Evolutionary conservation across 2,888 invertebrate species (phyloP), one percentile per base, ranked within the genome.

Genomic region (Acanthosepion pharaonis): DNA sequence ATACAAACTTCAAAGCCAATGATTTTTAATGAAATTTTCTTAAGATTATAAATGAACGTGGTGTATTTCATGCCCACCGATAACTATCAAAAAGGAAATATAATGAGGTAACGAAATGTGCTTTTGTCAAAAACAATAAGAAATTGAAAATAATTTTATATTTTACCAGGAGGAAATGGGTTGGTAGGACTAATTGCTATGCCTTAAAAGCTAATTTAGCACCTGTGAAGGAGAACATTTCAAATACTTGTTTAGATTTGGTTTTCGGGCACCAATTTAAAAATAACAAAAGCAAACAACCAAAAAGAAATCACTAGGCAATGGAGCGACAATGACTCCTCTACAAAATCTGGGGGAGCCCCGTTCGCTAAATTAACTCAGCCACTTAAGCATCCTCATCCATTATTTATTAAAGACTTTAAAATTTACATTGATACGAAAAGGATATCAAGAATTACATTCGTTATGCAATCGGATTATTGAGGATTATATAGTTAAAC

Each of bases 131-230:
- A 59, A 23, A 20, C 11, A n/a, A 78, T 23, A n/a, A 78, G 33
- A 33, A 33, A n/a, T 15, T 15, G n/a, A 78, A n/a, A 33, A 33
- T 78, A 78, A 33, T 78, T 78, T 78, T 78, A 8, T 78, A n/a
- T 78, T 78, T 33, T 18, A 3, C 78, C 9, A n/a, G 18, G n/a
- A 78, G 78, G 33, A 78, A 78, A 78, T 78, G n/a, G 78, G 33
- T 78, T 78, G n/a, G 78, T 78, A 78, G n/a, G 15, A 78, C n/a
- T 78, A 78, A 78, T n/a, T 78, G 78, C n/a, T 78, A 78, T 78
- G n/a, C n/a, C n/a, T 33, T n/a, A 11, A 11, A 18, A 78, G 78
- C n/a, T 78, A 78, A 78, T 78, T 78, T 78, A 33, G 78, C 78
- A 78, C 78, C n/a, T 78, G 78, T 78, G 15, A 78, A 15, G 1